Percentiles rank a stretch among this genome's conserved stretches.
phyloP scores from a whole-genome alignment of 2,888 invertebrate genomes.

The Nasonovia ribisnigri region DNA sequence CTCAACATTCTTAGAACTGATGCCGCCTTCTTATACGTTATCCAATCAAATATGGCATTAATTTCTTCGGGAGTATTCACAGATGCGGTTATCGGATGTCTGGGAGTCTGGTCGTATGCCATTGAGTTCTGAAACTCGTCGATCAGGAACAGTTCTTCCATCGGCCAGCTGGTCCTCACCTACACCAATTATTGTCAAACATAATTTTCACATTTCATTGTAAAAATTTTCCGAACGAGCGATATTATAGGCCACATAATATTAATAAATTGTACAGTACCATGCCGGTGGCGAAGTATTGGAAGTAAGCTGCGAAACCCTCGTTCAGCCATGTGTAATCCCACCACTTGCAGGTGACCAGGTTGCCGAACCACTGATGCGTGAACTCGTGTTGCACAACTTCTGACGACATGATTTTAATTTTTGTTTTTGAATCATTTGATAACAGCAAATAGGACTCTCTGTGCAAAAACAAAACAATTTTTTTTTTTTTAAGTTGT shows the following conservation, averaged over 20 bases:
- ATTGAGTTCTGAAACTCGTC: constrained; percentile 72
- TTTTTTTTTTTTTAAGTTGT: not conserved
- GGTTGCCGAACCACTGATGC: constrained; percentile 98
- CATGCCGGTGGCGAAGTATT: constrained; percentile 61
- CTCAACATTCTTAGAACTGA: constrained; percentile 79
- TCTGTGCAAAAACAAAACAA: not conserved
- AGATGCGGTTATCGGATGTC: constrained; percentile 75
- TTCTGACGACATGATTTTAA: constrained; percentile 80
- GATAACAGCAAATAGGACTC: constrained; percentile 11
- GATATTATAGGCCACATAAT: not conserved
- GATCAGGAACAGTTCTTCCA: constrained; percentile 67
- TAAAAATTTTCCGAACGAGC: not conserved
- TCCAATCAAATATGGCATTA: constrained; percentile 76
- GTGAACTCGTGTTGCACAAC: constrained; percentile 93
- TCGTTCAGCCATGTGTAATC: constrained; percentile 66
- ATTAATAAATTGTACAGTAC: constrained; percentile 38
- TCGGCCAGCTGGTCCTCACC: constrained; percentile 67
- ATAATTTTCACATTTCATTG: no score
- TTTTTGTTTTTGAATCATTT: constrained; percentile 50
- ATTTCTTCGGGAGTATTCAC: constrained; percentile 76
- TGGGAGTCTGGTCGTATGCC: constrained; percentile 74
- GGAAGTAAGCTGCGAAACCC: constrained; percentile 66
- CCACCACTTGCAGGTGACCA: constrained; percentile 78
- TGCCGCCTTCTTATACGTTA: constrained; percentile 79
- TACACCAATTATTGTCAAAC: constrained; percentile 31